Conservation (phyloP, 2,888 invertebrate genomes). For the Drosophila differens region DNA sequence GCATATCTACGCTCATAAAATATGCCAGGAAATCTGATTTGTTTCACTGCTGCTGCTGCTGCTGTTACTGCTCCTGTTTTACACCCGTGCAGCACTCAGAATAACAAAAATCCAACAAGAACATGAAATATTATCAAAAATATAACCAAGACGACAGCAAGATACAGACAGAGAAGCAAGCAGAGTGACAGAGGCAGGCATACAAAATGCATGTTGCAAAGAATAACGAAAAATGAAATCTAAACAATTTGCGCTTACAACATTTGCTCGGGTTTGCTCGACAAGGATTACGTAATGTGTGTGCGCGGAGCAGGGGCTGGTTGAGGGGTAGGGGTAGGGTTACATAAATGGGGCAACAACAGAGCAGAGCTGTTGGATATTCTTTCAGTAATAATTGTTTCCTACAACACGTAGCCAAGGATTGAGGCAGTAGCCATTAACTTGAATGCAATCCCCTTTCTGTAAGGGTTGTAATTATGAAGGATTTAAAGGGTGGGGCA, state of each 20-base stretch:
- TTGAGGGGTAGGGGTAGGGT: too few relatives aligned
- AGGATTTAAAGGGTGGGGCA: constrained; percentile 6
- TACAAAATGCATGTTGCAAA: constrained; percentile 56
- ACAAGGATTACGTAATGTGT: constrained; percentile 63
- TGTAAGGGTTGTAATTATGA: constrained; percentile 54
- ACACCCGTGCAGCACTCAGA: constrained; percentile 28
- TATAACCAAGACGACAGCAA: constrained; percentile 35
- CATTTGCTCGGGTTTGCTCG: constrained; percentile 44
- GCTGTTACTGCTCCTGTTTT: constrained; percentile 18
- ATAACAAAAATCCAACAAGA: too few relatives aligned
- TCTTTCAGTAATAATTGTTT: constrained; percentile 66
- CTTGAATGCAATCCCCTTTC: constrained; percentile 23
- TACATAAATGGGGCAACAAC: constrained; percentile 16
- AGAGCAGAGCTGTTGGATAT: constrained; percentile 17
- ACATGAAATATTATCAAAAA: constrained; percentile 77
- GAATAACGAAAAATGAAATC: constrained; percentile 48
- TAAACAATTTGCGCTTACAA: constrained; percentile 70
- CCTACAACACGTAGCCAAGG: constrained; percentile 46
- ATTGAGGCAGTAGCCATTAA: constrained; percentile 36
- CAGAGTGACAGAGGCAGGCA: constrained; percentile 25
- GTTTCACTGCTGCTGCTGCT: constrained; percentile 6
- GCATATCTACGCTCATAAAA: constrained; percentile 65
- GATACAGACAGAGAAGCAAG: not conserved
- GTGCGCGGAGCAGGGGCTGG: not conserved
- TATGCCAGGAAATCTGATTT: constrained; percentile 70